These are phyloP conservation scores for Xanthostigma xanthostigma DNA, from an alignment of 2,888 invertebrate species.

Conservation along the genomic window DNA sequence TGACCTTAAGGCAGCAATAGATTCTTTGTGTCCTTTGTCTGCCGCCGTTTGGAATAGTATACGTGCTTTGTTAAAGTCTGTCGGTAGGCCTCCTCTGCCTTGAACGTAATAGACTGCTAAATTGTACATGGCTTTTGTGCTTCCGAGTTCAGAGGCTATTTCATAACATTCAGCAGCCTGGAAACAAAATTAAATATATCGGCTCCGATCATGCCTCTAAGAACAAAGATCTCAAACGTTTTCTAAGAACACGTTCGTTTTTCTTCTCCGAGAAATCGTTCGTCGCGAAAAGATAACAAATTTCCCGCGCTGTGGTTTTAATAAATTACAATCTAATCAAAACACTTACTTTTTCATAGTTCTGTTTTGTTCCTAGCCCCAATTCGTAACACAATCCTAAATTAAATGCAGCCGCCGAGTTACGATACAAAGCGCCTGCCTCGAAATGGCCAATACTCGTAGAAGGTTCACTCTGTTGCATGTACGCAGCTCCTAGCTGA, in stretches of 20 bases:
- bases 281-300: too few species aligned
- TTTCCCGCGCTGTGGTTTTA: too few species aligned
- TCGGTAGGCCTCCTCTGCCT: slow-evolving; percentile 41
- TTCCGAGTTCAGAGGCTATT: slow-evolving; percentile 44
- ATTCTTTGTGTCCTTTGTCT: slow-evolving; percentile 39
- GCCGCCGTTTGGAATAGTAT: slow-evolving; percentile 40
- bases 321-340: neutral
- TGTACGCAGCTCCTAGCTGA: slow-evolving; percentile 39
- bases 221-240: too few species aligned
- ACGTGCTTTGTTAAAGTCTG: slow-evolving; percentile 35
- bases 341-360: slow-evolving; percentile 37
- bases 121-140: slow-evolving; percentile 52
- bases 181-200: slow-evolving; percentile 9
- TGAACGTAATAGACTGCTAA: slow-evolving; percentile 51
- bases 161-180: slow-evolving; percentile 52
- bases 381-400: slow-evolving; percentile 53
- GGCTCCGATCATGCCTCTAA: too few species aligned
- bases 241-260: too few species aligned
- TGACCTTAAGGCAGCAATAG: slow-evolving; percentile 32
- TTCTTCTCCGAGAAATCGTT: too few species aligned
- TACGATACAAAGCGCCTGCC: slow-evolving; percentile 40
- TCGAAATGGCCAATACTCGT: slow-evolving; percentile 37
- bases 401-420: slow-evolving; percentile 48
- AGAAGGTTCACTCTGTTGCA: slow-evolving; percentile 39
- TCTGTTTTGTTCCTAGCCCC: slow-evolving; percentile 43